Base-by-base conservation (phyloP, 2,888 invertebrate species). In the Ceraclea dissimilis region DNA sequence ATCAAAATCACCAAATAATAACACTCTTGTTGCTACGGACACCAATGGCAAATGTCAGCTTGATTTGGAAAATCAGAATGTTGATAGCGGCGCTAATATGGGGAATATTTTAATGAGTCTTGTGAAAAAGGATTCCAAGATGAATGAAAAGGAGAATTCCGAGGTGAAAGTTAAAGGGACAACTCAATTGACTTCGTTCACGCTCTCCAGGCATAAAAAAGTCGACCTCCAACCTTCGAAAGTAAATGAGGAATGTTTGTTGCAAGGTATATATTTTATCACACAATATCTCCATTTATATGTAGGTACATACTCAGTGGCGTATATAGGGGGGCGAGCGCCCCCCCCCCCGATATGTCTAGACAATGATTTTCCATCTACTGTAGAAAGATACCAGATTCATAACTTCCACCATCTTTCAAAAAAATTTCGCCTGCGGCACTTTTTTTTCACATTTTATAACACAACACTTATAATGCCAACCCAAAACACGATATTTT, bases 201-300 rank as follows among this genome's bases (percentile, higher is more conserved):
- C 82, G 43, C 67, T 83, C 59, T 79, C 81, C 58, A 78, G 79
- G 64, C 83, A 82, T 68, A 71, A 79, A 63, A 82, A 80, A 68
- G 83, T 83, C 61, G 82, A 83, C 65, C 71, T 83, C 57, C 75
- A 79, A 52, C 79, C 82, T 19, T 69, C 72, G 8, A 66, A 64
- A 50, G 59, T 66, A n/a, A 67, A 66, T 39, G 65, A 67, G 34
- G 63, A 60, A n/a, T 54, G 53, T 16, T 47, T 57, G 2, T n/a
- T 46, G n/a, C 61, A 61, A 59, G 61, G 61, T 61, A 59, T 18
- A 2, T 47, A 18, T 47, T 10, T 8, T 33, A 10, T 33, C 13
- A 10, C 13, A 10, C 8, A 33, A 33, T 33, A 10, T 33, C 13
- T 33, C 13, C 33, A 33, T 33, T 10, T 10, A 10, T 10, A 33